Conservation (phyloP, 2,797 vertebrate genomes). For the Prionace glauca region DNA sequence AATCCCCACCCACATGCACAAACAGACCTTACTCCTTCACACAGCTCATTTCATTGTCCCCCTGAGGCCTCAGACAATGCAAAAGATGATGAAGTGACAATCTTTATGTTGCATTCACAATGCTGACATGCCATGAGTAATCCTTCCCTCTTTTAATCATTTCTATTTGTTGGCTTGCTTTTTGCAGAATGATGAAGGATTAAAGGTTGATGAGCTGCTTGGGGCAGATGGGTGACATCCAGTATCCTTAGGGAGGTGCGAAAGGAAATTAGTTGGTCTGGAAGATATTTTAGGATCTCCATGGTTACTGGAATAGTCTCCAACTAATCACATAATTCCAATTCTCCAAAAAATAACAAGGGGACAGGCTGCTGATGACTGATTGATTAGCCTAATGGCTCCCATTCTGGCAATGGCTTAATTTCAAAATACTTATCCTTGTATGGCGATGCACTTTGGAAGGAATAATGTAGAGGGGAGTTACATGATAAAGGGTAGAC, state of each 20-base stretch:
- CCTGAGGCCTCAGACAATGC: neutral
- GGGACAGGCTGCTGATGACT: neutral
- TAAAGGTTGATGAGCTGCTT: neutral
- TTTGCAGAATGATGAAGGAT: neutral
- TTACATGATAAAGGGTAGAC: too few relatives aligned
- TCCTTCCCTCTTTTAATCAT: neutral
- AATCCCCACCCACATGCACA: neutral
- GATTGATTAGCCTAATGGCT: neutral
- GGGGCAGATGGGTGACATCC: neutral
- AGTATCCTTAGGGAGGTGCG: neutral
- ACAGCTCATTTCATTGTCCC: too few relatives aligned
- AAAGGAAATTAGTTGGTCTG: neutral
- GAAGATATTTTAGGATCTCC: conserved; percentile 1
- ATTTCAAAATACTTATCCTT: too few relatives aligned
- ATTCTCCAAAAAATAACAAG: neutral
- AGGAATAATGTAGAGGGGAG: too few relatives aligned
- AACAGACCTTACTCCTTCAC: neutral
- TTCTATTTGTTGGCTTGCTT: neutral
- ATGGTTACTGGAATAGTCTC: neutral
- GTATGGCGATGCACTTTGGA: too few relatives aligned
- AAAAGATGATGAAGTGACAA: neutral
- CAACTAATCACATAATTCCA: neutral
- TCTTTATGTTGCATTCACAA: neutral
- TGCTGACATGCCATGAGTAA: neutral
- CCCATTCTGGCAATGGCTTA: too few relatives aligned